A percentile compares a stretch with the other conserved stretches of the same genome.
These are phyloP conservation scores for Diphyllodes magnificus DNA, from an alignment of 2,113 vertebrate species.

Conservation along the genomic window DNA sequence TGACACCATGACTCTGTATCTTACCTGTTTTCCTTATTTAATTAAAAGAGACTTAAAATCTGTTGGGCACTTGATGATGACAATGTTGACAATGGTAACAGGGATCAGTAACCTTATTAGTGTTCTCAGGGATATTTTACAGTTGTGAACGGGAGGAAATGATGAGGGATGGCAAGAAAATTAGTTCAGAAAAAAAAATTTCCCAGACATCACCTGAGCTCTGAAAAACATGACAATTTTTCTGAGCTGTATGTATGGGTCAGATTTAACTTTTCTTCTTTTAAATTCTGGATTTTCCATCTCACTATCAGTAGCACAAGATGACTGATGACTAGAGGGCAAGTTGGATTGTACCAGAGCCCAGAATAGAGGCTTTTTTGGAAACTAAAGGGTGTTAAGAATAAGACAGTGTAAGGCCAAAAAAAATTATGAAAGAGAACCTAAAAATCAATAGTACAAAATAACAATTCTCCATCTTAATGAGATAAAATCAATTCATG, in stretches of 20 bases:
- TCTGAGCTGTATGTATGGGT: background rate
- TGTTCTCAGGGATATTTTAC: background rate
- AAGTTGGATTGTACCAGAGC: background rate
- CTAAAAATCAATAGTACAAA: background rate
- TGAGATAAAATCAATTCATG: background rate
- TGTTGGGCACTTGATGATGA: background rate
- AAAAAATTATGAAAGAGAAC: background rate
- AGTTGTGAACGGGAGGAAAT: background rate
- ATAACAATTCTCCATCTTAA: slow-evolving; percentile 7
- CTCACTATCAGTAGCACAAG: background rate
- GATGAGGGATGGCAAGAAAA: background rate
- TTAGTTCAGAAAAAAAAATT: background rate
- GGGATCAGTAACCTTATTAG: background rate
- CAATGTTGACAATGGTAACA: background rate
- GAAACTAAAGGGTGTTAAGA: background rate
- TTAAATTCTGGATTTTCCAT: background rate
- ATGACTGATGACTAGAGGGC: background rate
- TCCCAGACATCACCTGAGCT: background rate
- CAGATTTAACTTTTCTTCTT: background rate
- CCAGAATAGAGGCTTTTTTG: background rate
- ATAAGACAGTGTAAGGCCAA: background rate
- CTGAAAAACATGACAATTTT: background rate
- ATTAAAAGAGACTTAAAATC: background rate
- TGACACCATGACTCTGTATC: background rate
- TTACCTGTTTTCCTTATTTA: background rate